Conservation (phyloP, 2,113 vertebrate genomes). For the Colaptes auratus region DNA sequence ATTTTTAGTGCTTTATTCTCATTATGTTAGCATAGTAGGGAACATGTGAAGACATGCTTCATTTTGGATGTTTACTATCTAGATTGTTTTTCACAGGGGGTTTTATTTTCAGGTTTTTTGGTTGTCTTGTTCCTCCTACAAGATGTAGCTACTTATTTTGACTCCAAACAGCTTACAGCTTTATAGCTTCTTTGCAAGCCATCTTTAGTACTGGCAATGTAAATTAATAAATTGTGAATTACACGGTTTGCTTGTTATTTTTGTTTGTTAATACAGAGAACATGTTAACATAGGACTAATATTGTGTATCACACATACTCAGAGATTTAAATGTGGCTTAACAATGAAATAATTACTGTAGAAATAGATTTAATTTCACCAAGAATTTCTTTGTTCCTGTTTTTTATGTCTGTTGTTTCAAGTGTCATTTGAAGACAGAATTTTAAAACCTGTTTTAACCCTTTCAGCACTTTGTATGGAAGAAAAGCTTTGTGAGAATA, state of each 20-base stretch:
- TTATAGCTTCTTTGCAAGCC: neutral
- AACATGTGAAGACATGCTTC: constrained; percentile 21
- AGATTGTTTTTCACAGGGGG: constrained; percentile 35
- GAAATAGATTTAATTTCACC: constrained; percentile 30
- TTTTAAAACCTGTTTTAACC: neutral
- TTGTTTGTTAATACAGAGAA: neutral
- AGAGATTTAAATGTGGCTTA: neutral
- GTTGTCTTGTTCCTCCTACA: neutral
- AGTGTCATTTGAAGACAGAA: neutral
- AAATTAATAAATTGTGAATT: constrained; percentile 3
- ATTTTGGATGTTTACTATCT: constrained; percentile 37
- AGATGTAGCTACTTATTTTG: neutral
- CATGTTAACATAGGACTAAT: constrained; percentile 20
- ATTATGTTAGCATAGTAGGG: constrained; percentile 37
- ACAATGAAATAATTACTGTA: constrained; percentile 16
- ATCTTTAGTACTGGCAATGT: neutral
- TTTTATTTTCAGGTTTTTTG: constrained; percentile 46
- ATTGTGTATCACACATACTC: neutral
- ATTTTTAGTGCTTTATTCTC: constrained; percentile 40
- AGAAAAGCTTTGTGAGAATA: neutral
- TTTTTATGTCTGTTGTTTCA: neutral
- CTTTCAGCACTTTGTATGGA: neutral
- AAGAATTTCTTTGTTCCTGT: neutral
- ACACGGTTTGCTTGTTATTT: neutral
- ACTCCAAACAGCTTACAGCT: neutral